phyloP scores from a whole-genome alignment of 2,888 invertebrate genomes.

The Carpatolechia fugitivella region DNA sequence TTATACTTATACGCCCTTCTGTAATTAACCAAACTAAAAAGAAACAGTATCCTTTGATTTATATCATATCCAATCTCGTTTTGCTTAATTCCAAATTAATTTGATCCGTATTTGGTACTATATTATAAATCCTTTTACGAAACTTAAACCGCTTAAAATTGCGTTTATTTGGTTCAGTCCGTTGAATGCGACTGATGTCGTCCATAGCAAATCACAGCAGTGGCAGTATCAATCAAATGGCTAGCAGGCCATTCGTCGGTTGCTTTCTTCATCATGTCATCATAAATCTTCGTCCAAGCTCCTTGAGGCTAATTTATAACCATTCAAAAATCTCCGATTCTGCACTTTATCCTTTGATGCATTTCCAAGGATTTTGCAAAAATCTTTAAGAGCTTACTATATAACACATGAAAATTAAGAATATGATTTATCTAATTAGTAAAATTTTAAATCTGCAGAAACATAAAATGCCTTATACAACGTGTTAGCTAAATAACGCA shows the following conservation, averaged over 20 bases:
- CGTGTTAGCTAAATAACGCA: too few species aligned
- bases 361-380: background rate
- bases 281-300: conserved; percentile 40
- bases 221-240: conserved; percentile 26
- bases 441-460: too few species aligned
- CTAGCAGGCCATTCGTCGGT: conserved; percentile 23
- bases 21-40: conserved; percentile 74
- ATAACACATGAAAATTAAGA: too few species aligned
- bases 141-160: too few species aligned
- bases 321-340: conserved; percentile 22
- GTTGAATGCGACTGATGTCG: conserved; percentile 11
- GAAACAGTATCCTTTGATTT: conserved; percentile 67
- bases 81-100: conserved; percentile 23
- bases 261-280: conserved; percentile 30
- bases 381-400: background rate
- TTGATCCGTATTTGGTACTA: too few species aligned
- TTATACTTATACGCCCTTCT: conserved; percentile 72
- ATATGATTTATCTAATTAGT: too few species aligned
- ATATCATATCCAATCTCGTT: conserved; percentile 52
- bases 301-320: conserved; percentile 38
- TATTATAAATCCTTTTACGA: too few species aligned
- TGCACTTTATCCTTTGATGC: conserved; percentile 10
- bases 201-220: conserved; percentile 7
- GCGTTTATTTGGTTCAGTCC: too few species aligned
- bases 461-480: too few species aligned